Conservation (phyloP, 2,797 vertebrate genomes). For the Notolepis coatsorum region DNA sequence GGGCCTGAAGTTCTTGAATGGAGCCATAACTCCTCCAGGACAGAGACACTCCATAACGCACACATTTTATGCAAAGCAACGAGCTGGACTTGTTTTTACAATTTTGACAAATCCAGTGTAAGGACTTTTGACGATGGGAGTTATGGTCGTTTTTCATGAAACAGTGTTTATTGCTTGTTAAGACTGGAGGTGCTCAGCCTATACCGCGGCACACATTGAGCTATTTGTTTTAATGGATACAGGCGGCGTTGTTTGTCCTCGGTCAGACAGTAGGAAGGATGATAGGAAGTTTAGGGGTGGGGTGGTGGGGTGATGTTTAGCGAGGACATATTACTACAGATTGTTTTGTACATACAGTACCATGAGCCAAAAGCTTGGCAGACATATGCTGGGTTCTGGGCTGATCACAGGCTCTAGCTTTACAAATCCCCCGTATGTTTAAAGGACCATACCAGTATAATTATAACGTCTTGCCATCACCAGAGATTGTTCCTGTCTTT, state of each 20-base stretch:
- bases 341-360: no score
- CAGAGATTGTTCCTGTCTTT: no score
- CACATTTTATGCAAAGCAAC: slow-evolving; percentile 59
- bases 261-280: slow-evolving; percentile 20
- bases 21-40: slow-evolving; percentile 55
- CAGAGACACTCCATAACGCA: slow-evolving; percentile 46
- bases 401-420: neutral
- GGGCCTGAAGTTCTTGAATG: slow-evolving; percentile 42
- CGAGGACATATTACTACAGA: neutral
- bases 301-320: slow-evolving; percentile 1
- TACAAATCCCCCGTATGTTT: no score
- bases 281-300: neutral
- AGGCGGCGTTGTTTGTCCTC: slow-evolving; percentile 17
- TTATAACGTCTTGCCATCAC: no score
- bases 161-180: slow-evolving; percentile 54
- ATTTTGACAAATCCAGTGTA: slow-evolving; percentile 31
- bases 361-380: slow-evolving; percentile 1
- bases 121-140: slow-evolving; percentile 42
- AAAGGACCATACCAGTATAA: no score
- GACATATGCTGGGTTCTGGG: slow-evolving; percentile 1
- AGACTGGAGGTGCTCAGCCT: slow-evolving; percentile 38
- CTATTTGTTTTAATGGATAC: slow-evolving; percentile 19
- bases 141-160: slow-evolving; percentile 16
- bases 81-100: slow-evolving; percentile 25
- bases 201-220: slow-evolving; percentile 28